Evolutionary conservation across 2,797 vertebrate genomes (phyloP).

Genomic region (Pelodytes ibericus): DNA sequence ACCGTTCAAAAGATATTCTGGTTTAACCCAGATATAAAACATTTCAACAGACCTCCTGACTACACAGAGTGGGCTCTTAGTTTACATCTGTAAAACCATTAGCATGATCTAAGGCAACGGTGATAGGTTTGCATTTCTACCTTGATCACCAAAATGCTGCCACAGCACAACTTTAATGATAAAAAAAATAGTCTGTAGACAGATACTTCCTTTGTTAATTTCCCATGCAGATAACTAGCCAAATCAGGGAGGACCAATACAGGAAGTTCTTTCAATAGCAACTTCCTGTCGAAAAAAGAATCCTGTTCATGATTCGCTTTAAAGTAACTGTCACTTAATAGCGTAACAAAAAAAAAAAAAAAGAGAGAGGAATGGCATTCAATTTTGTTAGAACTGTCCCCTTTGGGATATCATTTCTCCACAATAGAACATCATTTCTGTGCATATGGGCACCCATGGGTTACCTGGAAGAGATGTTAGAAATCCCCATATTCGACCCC

Average conservation of each 20-base stretch:
- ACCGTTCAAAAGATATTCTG: too few species aligned
- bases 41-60: too few species aligned
- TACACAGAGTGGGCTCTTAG: too few species aligned
- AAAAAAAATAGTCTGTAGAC: constrained; percentile 75
- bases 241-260: constrained; percentile 63
- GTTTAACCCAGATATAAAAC: too few species aligned
- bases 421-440: too few species aligned
- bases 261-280: constrained; percentile 70
- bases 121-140: constrained; percentile 64
- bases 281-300: constrained; percentile 68
- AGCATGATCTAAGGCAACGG: too few species aligned
- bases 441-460: too few species aligned
- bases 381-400: background rate
- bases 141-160: constrained; percentile 73
- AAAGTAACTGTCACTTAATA: constrained; percentile 8
- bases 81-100: too few species aligned
- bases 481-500: too few species aligned
- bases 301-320: constrained; percentile 56
- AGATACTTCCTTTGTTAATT: constrained; percentile 75
- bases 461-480: too few species aligned
- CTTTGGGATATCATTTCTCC: background rate
- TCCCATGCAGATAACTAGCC: constrained; percentile 72
- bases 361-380: background rate
- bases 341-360: background rate
- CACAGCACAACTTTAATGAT: constrained; percentile 74